A percentile compares a stretch with the other conserved stretches of the same genome.
Conservation (phyloP, 2,113 vertebrate genomes). For the Australoheros scitulus region DNA sequence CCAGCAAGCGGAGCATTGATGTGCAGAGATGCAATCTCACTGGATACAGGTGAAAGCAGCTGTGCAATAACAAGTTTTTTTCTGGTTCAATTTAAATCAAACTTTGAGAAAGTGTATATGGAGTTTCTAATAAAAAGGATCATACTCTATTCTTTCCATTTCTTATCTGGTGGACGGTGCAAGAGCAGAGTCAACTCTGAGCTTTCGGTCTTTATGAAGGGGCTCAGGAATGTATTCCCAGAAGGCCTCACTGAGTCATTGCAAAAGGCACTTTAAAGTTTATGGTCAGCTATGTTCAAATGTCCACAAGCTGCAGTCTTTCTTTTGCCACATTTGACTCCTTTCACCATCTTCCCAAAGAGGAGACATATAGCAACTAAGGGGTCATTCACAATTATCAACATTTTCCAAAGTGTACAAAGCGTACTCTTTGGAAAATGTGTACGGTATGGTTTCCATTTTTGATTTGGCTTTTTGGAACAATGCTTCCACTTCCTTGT, state of each 20-base stretch:
- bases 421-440: no score
- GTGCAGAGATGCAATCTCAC: conserved; percentile 40
- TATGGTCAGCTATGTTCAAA: conserved; percentile 1
- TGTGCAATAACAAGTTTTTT: conserved; percentile 15
- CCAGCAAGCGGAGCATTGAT: conserved; percentile 52
- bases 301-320: neutral
- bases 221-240: conserved; percentile 20
- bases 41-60: conserved; percentile 1
- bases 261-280: conserved; percentile 23
- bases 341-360: neutral
- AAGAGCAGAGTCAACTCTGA: neutral
- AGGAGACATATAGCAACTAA: neutral
- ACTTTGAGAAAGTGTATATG: conserved; percentile 40
- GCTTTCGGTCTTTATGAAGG: neutral
- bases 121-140: conserved; percentile 35
- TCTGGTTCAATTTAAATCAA: conserved; percentile 24
- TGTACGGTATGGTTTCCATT: no score
- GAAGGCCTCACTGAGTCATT: neutral
- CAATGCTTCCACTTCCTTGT: no score
- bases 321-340: neutral
- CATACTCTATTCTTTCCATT: conserved; percentile 8
- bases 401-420: no score
- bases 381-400: no score
- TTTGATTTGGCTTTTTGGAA: no score
- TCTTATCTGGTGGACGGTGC: conserved; percentile 10